Evolutionary conservation across 2,113 vertebrate species (phyloP).

Genomic region (Pelecanoides urinatrix): DNA sequence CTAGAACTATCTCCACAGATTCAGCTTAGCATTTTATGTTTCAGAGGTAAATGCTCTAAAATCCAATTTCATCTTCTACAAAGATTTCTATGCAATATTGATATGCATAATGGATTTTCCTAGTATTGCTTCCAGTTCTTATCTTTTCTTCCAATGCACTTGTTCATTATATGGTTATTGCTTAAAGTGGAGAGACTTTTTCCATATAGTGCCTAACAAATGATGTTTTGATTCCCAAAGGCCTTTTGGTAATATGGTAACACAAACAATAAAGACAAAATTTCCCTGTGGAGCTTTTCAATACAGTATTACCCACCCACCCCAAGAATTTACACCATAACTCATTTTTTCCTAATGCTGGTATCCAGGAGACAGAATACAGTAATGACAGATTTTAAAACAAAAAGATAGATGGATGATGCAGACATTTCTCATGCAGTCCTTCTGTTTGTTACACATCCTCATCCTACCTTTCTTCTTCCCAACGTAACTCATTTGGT

Average conservation of each 20-base stretch:
- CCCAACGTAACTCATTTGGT: not conserved
- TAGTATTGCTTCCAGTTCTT: not conserved
- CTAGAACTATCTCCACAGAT: not conserved
- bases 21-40: not conserved
- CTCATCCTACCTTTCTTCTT: not conserved
- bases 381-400: not conserved
- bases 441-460: not conserved
- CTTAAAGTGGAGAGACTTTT: not conserved
- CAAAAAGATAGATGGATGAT: not conserved
- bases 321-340: not conserved
- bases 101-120: not conserved
- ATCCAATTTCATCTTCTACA: not conserved
- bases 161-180: not conserved
- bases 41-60: conserved; percentile 1
- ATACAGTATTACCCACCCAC: not conserved
- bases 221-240: not conserved
- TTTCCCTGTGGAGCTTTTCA: not conserved
- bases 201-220: not conserved
- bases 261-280: not conserved
- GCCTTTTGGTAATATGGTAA: not conserved
- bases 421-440: not conserved
- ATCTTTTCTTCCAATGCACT: not conserved
- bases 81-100: not conserved
- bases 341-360: not conserved
- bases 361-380: not conserved